These are phyloP conservation scores for Aphis gossypii DNA, from an alignment of 1,140 invertebrate species.

Conservation along the genomic window DNA sequence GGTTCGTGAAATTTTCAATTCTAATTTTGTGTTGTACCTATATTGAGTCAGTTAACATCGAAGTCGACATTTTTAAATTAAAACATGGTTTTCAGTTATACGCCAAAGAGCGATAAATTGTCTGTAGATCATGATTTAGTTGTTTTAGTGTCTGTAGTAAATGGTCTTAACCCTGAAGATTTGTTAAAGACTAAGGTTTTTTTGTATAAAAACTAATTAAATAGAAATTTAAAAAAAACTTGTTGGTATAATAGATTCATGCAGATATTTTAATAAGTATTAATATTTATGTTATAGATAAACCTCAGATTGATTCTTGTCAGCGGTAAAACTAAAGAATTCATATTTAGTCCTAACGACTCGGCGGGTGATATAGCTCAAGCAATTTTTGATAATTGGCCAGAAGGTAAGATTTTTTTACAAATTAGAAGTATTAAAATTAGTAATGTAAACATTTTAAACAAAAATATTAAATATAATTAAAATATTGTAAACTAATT, in stretches of 20 bases:
- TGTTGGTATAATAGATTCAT: not conserved
- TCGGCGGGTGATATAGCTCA: constrained; percentile 98
- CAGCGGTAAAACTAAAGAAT: constrained; percentile 98
- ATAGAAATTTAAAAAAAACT: not conserved
- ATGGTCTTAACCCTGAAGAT: constrained; percentile 37
- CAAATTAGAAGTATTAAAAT: not conserved
- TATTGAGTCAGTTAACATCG: not conserved
- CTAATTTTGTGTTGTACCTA: not conserved
- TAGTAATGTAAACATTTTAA: not conserved
- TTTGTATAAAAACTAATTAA: not conserved
- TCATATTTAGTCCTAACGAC: constrained; percentile 94
- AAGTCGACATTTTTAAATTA: constrained; percentile 14
- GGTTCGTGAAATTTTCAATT: not conserved
- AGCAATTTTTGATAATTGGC: constrained; percentile 99
- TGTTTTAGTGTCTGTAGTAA: constrained; percentile 24
- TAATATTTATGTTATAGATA: constrained; percentile 76
- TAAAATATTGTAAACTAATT: not conserved
- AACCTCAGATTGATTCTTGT: constrained; percentile 96
- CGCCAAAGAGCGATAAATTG: constrained; percentile 25
- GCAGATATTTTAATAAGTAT: not conserved
- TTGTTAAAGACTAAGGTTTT: constrained; percentile 39
- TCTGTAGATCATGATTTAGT: constrained; percentile 2
- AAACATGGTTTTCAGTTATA: constrained; percentile 53
- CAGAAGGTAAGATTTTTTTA: constrained; percentile 75
- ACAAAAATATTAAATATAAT: not conserved